Conservation (phyloP, 1,140 invertebrate genomes). For the Pectinophora gossypiella region DNA sequence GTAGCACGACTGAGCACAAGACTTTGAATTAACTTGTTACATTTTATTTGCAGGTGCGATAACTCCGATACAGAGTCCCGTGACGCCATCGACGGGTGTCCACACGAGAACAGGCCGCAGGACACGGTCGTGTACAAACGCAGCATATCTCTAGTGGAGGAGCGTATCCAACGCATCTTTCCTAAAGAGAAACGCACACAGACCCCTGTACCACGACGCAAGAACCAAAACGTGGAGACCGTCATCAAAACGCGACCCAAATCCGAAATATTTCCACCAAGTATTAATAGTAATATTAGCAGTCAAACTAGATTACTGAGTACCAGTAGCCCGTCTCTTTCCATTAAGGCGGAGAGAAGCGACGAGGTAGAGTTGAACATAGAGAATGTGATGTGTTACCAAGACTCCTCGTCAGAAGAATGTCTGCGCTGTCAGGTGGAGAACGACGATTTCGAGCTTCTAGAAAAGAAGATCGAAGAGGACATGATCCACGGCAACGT, state of each 20-base stretch:
- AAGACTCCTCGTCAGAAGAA: slow-evolving; percentile 66
- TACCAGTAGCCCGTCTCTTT: slow-evolving; percentile 48
- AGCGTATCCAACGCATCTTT: slow-evolving; percentile 48
- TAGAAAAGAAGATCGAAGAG: slow-evolving; percentile 55
- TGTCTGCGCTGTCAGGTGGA: slow-evolving; percentile 45
- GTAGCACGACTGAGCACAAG: too few relatives aligned
- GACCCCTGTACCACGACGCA: slow-evolving; percentile 11
- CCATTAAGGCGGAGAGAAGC: slow-evolving; percentile 27
- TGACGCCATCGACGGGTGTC: slow-evolving; percentile 43
- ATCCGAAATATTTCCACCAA: slow-evolving; percentile 43
- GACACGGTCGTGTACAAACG: slow-evolving; percentile 62
- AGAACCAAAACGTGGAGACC: slow-evolving; percentile 16
- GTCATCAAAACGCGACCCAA: slow-evolving; percentile 29
- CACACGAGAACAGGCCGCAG: slow-evolving; percentile 14
- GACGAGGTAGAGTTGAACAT: slow-evolving; percentile 60
- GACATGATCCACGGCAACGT: slow-evolving; percentile 38
- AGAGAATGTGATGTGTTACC: slow-evolving; percentile 57
- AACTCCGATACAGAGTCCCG: slow-evolving; percentile 51
- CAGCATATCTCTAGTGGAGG: slow-evolving; percentile 56
- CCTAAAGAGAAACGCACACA: slow-evolving; percentile 39
- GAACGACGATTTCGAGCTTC: slow-evolving; percentile 53
- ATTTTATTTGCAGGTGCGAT: slow-evolving; percentile 46
- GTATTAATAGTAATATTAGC: slow-evolving; percentile 12
- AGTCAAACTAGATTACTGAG: slow-evolving; percentile 40
- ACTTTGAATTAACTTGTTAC: too few relatives aligned